A percentile compares a stretch with the other conserved stretches of the same genome.
phyloP scores from a whole-genome alignment of 2,888 invertebrate genomes.

The Diplazon laetatorius region DNA sequence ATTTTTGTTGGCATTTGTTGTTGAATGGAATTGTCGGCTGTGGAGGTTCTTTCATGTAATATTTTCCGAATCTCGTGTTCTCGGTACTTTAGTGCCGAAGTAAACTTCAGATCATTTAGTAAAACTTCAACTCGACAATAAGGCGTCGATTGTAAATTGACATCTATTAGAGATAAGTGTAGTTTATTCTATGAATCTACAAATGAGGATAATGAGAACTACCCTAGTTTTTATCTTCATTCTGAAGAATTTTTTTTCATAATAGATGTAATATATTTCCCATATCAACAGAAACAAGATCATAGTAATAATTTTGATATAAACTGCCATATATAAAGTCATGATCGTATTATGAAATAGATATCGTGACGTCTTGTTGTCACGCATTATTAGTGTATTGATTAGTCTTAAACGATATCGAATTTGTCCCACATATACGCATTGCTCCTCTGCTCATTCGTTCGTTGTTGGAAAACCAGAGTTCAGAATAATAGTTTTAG shows the following conservation, averaged over 20 bases:
- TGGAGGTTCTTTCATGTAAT: no score
- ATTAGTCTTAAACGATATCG: constrained; percentile 38
- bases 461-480: constrained; percentile 1
- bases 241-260: constrained; percentile 61
- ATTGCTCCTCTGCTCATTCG: background rate
- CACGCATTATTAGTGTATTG: constrained; percentile 48
- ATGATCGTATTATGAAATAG: constrained; percentile 64
- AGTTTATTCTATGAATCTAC: no score
- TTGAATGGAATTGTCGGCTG: no score
- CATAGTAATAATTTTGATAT: constrained; percentile 71
- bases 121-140: no score
- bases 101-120: no score
- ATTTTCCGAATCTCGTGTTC: no score
- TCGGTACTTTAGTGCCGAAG: no score
- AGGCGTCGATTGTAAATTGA: no score
- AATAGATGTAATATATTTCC: constrained; percentile 77
- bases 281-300: constrained; percentile 77
- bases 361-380: constrained; percentile 53
- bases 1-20: no score
- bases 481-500: constrained; percentile 2
- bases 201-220: background rate
- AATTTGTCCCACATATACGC: constrained; percentile 11
- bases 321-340: constrained; percentile 74
- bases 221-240: constrained; percentile 26
- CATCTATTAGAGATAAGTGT: no score